Percentiles rank a stretch among this genome's conserved stretches.
These are phyloP conservation scores for Agriopis marginaria DNA, from an alignment of 2,888 invertebrate genomes.

Conservation along the genomic window DNA sequence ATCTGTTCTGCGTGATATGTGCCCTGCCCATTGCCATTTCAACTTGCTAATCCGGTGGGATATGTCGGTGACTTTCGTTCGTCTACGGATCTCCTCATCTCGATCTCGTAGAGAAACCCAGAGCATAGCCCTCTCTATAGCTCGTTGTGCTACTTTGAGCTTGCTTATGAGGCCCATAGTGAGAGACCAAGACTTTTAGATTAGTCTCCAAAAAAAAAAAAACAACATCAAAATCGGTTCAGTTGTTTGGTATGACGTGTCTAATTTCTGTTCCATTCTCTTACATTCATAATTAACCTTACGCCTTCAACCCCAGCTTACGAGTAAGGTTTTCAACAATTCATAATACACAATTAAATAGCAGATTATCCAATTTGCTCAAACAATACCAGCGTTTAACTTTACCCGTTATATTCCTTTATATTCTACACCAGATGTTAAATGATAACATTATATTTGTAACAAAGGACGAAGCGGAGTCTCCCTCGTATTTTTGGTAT, in stretches of 20 bases:
- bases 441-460: slow-evolving; percentile 29
- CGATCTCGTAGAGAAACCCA: no score
- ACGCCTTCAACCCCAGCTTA: neutral
- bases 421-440: slow-evolving; percentile 28
- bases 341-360: slow-evolving; percentile 3
- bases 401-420: slow-evolving; percentile 17
- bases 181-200: no score
- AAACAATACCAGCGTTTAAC: slow-evolving; percentile 29
- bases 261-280: neutral
- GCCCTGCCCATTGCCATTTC: no score
- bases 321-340: slow-evolving; percentile 14
- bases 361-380: slow-evolving; percentile 21
- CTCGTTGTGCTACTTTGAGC: no score
- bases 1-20: no score
- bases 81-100: no score
- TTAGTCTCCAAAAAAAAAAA: no score
- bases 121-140: no score
- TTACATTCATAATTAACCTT: neutral
- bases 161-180: no score
- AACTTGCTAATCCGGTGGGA: no score
- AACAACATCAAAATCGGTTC: no score
- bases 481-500: neutral
- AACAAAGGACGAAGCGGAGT: slow-evolving; percentile 15
- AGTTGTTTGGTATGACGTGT: neutral
- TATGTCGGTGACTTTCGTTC: no score